Base-by-base conservation (phyloP, 2,888 invertebrate genomes). In the Zelleria hepariella region DNA sequence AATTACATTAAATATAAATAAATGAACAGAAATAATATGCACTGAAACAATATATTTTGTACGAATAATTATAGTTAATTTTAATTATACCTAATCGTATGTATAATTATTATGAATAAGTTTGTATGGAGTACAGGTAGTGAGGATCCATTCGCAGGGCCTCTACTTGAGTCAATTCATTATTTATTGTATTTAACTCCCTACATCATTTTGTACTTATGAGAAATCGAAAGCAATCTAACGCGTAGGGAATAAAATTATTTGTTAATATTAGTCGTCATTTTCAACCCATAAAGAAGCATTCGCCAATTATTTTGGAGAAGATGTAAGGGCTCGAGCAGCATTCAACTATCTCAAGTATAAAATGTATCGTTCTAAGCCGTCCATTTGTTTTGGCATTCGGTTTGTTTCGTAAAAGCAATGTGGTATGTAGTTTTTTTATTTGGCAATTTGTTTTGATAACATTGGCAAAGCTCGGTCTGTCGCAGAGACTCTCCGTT, bases 311-410 rank as follows among this genome's bases (percentile, higher is more conserved):
- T 42, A 42, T 42, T 42, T 42, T 42, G 32, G 32, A 15, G 15
- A 42, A 42, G 15, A 42, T n/a, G n/a, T n/a, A n/a, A n/a, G n/a
- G n/a, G n/a, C 54, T 54, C 59, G 61, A 8, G 20, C 8, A 18
- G 8, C 51, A 23, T 20, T 23, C n/a, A 51, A 51, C 21, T 51
- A 18, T 51, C 6, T 8, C 23, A 51, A 51, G 32, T 15, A 51
- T 51, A 20, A 49, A 20, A 51, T 10, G 20, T 51, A 59, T 59
- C 73, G 74, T 79, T 80, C 68, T 78, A 73, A 78, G 75, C 86
- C 87, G 87, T 86, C 87, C 86, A 85, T 75, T 81, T 75, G 71
- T 74, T 76, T 81, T 82, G 65, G 73, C 72, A 63, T 74, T 77
- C 71, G 64, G 62, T 80, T 80, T 62, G 58, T 72, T 68, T 70